Conservation (phyloP, 2,113 vertebrate species). For the Arothron firmamentum region DNA sequence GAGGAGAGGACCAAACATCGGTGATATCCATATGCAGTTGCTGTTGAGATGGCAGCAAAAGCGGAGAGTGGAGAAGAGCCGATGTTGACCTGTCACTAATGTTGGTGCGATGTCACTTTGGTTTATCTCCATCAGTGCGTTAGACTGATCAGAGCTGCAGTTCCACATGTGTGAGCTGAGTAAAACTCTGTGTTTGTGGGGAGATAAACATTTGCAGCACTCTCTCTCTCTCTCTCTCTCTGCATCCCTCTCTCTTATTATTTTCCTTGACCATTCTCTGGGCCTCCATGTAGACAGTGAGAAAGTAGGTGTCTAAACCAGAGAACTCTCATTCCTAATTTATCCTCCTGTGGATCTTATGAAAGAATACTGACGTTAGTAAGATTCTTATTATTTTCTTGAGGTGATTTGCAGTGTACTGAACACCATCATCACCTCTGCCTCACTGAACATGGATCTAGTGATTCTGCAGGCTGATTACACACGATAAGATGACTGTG, state of each 20-base stretch:
- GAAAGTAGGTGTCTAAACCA: conserved; percentile 64
- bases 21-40: conserved; percentile 33
- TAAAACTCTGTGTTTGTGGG: conserved; percentile 65
- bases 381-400: too few species aligned
- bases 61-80: conserved; percentile 8
- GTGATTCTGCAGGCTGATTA: too few species aligned
- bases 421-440: too few species aligned
- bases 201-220: conserved; percentile 46
- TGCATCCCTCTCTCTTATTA: conserved; percentile 9
- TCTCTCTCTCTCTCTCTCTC: conserved; percentile 1
- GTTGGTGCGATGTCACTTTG: conserved; percentile 62
- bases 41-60: conserved; percentile 31
- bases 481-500: too few species aligned
- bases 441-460: too few species aligned
- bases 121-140: conserved; percentile 60
- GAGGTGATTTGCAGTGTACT: too few species aligned
- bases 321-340: conserved; percentile 47
- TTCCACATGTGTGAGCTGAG: conserved; percentile 58
- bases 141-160: conserved; percentile 40
- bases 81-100: conserved; percentile 47
- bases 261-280: conserved; percentile 14
- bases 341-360: neutral
- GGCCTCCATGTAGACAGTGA: conserved; percentile 48
- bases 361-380: too few species aligned
- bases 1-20: conserved; percentile 22